A percentile compares a stretch with the other conserved stretches of the same genome.
Evolutionary conservation across 2,888 invertebrate genomes (phyloP).

Genomic region (Trachelus tabidus): DNA sequence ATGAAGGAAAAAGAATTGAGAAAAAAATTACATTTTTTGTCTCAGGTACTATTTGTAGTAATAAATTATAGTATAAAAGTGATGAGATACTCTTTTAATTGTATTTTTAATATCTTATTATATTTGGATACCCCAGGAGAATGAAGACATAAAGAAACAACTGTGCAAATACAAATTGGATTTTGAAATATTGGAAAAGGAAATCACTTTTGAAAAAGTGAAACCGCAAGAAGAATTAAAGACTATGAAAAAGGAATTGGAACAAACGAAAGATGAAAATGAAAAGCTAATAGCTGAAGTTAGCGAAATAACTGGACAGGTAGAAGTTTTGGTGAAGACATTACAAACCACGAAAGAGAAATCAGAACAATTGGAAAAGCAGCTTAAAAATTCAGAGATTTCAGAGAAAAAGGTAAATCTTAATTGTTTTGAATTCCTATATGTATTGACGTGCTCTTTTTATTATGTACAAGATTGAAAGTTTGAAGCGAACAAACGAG

Average conservation of each 20-base stretch:
- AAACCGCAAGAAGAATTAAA: slow-evolving; percentile 11
- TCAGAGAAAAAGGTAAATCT: not conserved
- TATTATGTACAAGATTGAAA: slow-evolving; percentile 24
- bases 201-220: slow-evolving; percentile 38
- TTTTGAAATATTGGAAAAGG: slow-evolving; percentile 46
- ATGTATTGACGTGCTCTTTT: not conserved
- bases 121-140: slow-evolving; percentile 26
- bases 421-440: not conserved
- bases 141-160: slow-evolving; percentile 43
- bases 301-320: slow-evolving; percentile 25
- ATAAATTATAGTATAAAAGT: not conserved
- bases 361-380: slow-evolving; percentile 9
- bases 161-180: slow-evolving; percentile 43
- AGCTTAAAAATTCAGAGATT: not conserved
- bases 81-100: not conserved
- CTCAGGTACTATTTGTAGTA: not conserved
- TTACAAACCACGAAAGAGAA: slow-evolving; percentile 36
- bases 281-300: slow-evolving; percentile 32
- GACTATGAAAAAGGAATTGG: slow-evolving; percentile 24
- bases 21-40: not conserved
- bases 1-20: slow-evolving; percentile 12
- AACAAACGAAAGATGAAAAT: slow-evolving; percentile 33
- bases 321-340: slow-evolving; percentile 30
- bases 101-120: not conserved
- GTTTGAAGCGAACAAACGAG: slow-evolving; percentile 28